Evolutionary conservation across 2,888 invertebrate species (phyloP).

Genomic region (Melanotus villosus): DNA sequence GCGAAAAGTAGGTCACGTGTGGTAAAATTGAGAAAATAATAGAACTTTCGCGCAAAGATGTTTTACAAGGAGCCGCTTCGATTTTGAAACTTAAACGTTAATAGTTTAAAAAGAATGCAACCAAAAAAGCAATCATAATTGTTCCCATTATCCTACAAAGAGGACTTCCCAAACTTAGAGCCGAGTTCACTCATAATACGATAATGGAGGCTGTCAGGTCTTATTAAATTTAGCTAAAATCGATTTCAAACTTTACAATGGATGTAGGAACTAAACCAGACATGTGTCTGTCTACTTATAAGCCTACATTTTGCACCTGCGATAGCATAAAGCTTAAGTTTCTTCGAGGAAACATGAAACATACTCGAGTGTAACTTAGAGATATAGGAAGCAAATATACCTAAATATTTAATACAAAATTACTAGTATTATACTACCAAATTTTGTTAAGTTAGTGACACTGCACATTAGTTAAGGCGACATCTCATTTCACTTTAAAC

Average conservation of each 20-base stretch:
- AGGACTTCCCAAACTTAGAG: conserved; percentile 18
- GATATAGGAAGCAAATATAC: no score
- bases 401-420: no score
- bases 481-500: no score
- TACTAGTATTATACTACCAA: no score
- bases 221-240: conserved; percentile 42
- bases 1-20: conserved; percentile 12
- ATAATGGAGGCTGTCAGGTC: conserved; percentile 36
- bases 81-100: not conserved
- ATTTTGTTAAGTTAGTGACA: no score
- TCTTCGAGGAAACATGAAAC: not conserved
- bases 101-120: not conserved
- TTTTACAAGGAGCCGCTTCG: no score
- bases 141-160: conserved; percentile 4
- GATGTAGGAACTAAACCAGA: conserved; percentile 37
- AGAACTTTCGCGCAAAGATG: not conserved
- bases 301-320: conserved; percentile 14
- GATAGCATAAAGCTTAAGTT: not conserved
- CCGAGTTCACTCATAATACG: conserved; percentile 10
- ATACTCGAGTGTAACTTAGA: no score
- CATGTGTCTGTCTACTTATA: conserved; percentile 28
- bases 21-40: not conserved
- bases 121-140: conserved; percentile 9
- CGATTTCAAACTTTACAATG: conserved; percentile 37
- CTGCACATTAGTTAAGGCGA: no score